Percentiles rank a stretch among this genome's conserved stretches.
Evolutionary conservation across 1,140 invertebrate genomes (phyloP).

Genomic region (Metopolophium dirhodum): DNA sequence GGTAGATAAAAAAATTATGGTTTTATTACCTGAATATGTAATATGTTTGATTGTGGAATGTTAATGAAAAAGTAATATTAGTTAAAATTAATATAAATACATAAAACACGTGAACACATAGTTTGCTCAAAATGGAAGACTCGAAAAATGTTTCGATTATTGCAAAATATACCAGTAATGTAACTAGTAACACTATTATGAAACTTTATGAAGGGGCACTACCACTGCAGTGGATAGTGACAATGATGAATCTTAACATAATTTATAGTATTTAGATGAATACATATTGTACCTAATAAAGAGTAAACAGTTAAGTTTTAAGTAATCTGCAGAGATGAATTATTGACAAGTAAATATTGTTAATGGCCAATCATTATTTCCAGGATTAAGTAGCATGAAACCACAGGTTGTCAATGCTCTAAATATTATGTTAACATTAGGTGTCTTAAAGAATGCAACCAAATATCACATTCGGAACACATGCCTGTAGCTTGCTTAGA

Average conservation of each 20-base stretch:
- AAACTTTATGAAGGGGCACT: not conserved
- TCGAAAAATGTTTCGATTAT: not conserved
- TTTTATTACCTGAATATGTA: not conserved
- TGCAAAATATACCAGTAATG: not conserved
- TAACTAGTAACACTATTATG: not conserved
- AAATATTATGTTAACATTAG: not conserved
- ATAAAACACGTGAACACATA: conserved; percentile 46
- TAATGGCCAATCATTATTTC: not conserved
- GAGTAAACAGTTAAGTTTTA: not conserved
- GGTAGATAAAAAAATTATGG: too few relatives aligned
- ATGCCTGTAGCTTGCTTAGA: not conserved
- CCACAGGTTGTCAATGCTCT: not conserved
- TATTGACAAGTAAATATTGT: conserved; percentile 3
- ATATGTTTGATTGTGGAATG: conserved; percentile 31
- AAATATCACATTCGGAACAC: not conserved
- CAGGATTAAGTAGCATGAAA: not conserved
- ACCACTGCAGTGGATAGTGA: not conserved
- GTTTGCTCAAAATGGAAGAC: conserved; percentile 55
- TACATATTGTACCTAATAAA: not conserved
- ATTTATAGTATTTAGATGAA: not conserved
- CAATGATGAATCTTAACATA: conserved; percentile 17
- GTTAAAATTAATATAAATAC: conserved; percentile 13
- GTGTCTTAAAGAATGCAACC: not conserved
- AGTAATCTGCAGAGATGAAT: conserved; percentile 14
- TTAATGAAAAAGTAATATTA: conserved; percentile 25